Evolutionary conservation across 2,888 invertebrate species (phyloP).

Genomic region (Nephrotoma appendiculata): DNA sequence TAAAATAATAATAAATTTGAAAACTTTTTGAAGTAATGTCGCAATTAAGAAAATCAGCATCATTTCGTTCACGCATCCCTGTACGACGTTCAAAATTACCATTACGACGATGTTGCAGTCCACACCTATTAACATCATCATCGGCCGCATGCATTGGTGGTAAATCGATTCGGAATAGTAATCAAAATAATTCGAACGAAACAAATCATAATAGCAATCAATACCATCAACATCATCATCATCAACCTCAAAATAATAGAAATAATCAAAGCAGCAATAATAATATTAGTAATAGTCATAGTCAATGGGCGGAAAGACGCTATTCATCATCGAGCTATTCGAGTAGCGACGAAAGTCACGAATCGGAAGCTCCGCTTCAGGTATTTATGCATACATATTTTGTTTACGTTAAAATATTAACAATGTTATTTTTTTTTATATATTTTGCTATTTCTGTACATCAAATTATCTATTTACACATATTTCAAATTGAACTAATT

Average conservation of each 20-base stretch:
- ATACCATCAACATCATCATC: neutral
- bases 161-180: slow-evolving; percentile 5
- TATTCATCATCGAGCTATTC: slow-evolving; percentile 21
- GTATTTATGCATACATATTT: slow-evolving; percentile 11
- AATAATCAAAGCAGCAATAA: neutral
- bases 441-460: neutral
- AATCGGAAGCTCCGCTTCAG: slow-evolving; percentile 20
- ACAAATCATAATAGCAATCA: neutral
- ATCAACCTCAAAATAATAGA: neutral
- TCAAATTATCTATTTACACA: too few species aligned
- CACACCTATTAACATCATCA: slow-evolving; percentile 13
- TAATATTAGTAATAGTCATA: neutral
- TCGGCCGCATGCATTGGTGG: slow-evolving; percentile 12
- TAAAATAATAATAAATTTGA: neutral
- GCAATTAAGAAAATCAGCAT: slow-evolving; percentile 22
- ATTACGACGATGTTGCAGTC: slow-evolving; percentile 18
- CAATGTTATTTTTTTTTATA: neutral
- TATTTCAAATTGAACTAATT: too few species aligned
- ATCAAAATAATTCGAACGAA: neutral
- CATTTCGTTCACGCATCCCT: slow-evolving; percentile 22
- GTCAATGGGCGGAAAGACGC: slow-evolving; percentile 8
- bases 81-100: slow-evolving; percentile 18
- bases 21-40: slow-evolving; percentile 13
- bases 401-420: neutral
- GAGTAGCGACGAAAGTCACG: slow-evolving; percentile 21